Conservation (phyloP, 2,797 vertebrate genomes). For the Graptemys geographica region DNA sequence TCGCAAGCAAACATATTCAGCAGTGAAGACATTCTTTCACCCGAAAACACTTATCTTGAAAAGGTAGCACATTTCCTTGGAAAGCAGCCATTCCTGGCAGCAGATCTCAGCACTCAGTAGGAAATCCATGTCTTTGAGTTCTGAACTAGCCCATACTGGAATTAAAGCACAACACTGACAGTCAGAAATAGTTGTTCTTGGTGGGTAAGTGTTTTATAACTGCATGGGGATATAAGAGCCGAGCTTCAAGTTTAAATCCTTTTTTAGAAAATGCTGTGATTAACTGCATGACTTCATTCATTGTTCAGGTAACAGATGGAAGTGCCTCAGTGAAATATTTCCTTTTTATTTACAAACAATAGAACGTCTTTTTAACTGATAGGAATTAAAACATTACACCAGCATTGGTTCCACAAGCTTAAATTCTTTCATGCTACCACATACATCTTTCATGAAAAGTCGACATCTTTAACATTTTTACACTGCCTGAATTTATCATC, state of each 20-base stretch:
- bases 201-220: conserved; percentile 73
- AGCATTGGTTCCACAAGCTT: conserved; percentile 61
- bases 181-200: conserved; percentile 71
- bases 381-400: conserved; percentile 76
- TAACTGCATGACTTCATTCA: conserved; percentile 74
- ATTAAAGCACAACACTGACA: conserved; percentile 69
- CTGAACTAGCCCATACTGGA: conserved; percentile 53
- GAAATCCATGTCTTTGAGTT: conserved; percentile 58
- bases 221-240: conserved; percentile 54
- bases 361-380: conserved; percentile 64
- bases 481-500: conserved; percentile 69
- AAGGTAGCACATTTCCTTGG: conserved; percentile 63
- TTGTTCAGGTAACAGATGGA: conserved; percentile 80
- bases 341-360: conserved; percentile 84
- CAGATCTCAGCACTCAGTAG: conserved; percentile 55
- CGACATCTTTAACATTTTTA: conserved; percentile 75
- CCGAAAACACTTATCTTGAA: conserved; percentile 58
- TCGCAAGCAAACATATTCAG: conserved; percentile 11
- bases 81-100: conserved; percentile 66
- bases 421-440: conserved; percentile 69
- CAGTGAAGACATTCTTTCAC: conserved; percentile 45
- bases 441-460: conserved; percentile 72
- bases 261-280: conserved; percentile 77
- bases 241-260: conserved; percentile 60
- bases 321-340: conserved; percentile 81